Evolutionary conservation across 2,888 invertebrate genomes (phyloP).

Genomic region (Caenorhabditis sp.): DNA sequence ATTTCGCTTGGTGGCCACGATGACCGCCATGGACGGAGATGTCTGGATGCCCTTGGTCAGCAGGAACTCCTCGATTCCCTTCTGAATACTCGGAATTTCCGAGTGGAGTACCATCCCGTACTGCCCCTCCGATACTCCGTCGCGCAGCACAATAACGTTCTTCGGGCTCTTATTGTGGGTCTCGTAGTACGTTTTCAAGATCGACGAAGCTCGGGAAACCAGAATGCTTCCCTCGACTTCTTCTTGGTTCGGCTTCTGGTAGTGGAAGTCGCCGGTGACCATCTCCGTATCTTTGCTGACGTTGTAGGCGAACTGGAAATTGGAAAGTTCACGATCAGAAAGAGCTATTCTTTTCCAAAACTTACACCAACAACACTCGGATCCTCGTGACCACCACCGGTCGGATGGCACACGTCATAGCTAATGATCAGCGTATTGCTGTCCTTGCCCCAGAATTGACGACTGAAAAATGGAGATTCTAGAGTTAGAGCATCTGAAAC

Average conservation of each 20-base stretch:
- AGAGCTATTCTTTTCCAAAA: neutral
- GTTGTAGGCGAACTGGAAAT: constrained; percentile 69
- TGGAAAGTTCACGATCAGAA: neutral
- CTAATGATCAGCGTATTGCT: constrained; percentile 41
- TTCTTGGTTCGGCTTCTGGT: constrained; percentile 61
- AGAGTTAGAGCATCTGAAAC: too few relatives aligned
- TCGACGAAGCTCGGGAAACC: constrained; percentile 51
- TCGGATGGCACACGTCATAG: constrained; percentile 65
- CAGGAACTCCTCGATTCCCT: constrained; percentile 49
- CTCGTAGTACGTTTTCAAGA: constrained; percentile 48
- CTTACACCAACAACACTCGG: constrained; percentile 65
- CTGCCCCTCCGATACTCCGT: constrained; percentile 72
- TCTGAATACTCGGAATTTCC: constrained; percentile 56
- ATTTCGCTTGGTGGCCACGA: neutral
- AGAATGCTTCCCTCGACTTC: constrained; percentile 60
- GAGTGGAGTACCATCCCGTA: constrained; percentile 56
- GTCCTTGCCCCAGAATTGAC: constrained; percentile 28
- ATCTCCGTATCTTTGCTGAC: constrained; percentile 43
- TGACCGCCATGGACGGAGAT: constrained; percentile 12
- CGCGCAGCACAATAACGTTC: constrained; percentile 63
- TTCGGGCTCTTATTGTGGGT: constrained; percentile 47
- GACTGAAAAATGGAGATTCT: constrained; percentile 13
- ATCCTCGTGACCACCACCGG: constrained; percentile 6
- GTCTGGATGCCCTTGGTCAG: constrained; percentile 6
- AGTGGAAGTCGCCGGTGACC: constrained; percentile 71